Conservation (phyloP, 1,140 invertebrate genomes). For the Sinonovacula constricta region DNA sequence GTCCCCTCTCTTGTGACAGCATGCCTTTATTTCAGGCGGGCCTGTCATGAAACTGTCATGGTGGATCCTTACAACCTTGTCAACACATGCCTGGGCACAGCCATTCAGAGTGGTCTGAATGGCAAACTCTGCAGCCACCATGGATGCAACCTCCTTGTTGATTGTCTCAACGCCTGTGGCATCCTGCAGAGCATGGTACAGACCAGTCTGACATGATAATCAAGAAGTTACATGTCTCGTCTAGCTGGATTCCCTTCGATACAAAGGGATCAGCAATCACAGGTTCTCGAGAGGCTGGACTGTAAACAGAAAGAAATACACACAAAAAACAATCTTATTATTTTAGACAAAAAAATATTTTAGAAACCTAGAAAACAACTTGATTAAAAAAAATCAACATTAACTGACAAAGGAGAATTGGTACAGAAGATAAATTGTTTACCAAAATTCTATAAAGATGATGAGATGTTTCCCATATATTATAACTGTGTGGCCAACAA, state of each 20-base stretch:
- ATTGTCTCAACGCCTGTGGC: constrained; percentile 83
- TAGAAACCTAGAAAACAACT: too few species aligned
- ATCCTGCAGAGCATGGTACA: constrained; percentile 91
- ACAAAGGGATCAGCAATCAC: constrained; percentile 92
- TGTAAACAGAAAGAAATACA: too few species aligned
- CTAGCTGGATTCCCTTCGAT: constrained; percentile 86
- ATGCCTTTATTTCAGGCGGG: constrained; percentile 61
- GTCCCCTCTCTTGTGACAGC: constrained; percentile 84
- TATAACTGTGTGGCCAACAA: too few species aligned
- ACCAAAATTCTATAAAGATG: too few species aligned
- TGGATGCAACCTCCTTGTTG: constrained; percentile 73
- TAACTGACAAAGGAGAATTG: too few species aligned
- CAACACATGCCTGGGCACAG: constrained; percentile 92
- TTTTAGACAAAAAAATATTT: too few species aligned
- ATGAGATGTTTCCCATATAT: too few species aligned
- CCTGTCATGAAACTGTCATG: constrained; percentile 86
- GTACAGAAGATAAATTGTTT: too few species aligned
- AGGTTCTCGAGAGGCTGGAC: constrained; percentile 85
- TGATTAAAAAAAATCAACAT: too few species aligned
- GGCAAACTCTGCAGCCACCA: constrained; percentile 84
- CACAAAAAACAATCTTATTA: too few species aligned
- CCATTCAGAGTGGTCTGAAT: constrained; percentile 88
- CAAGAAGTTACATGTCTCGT: constrained; percentile 88
- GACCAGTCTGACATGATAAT: constrained; percentile 90
- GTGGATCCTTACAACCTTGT: constrained; percentile 90